Percentiles rank a stretch among this genome's conserved stretches.
Evolutionary conservation across 2,888 invertebrate species (phyloP).

Genomic region (Scaptomyza reducta): DNA sequence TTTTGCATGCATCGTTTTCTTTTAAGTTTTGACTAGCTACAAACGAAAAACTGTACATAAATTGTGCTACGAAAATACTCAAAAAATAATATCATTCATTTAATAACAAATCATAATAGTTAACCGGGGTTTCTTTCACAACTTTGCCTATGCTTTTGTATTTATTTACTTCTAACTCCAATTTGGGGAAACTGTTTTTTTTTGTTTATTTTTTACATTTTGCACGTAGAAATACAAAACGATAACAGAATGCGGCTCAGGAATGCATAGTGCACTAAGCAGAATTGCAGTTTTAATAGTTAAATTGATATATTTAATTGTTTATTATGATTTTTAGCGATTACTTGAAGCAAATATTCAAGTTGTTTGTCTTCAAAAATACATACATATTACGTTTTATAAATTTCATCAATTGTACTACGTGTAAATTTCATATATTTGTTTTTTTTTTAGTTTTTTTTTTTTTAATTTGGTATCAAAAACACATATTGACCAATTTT

Average conservation of each 20-base stretch:
- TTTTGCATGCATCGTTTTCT: constrained; percentile 27
- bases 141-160: constrained; percentile 5
- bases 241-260: constrained; percentile 55
- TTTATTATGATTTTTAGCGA: constrained; percentile 39
- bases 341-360: constrained; percentile 41
- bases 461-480: constrained; percentile 59
- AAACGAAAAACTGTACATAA: constrained; percentile 78
- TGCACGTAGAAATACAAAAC: constrained; percentile 24
- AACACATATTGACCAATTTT: constrained; percentile 74
- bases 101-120: constrained; percentile 31
- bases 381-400: constrained; percentile 66
- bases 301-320: constrained; percentile 32
- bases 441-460: constrained; percentile 18
- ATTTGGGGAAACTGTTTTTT: constrained; percentile 17
- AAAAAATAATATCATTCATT: constrained; percentile 72
- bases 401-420: constrained; percentile 74
- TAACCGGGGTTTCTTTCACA: constrained; percentile 30
- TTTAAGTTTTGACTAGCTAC: constrained; percentile 66
- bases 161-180: constrained; percentile 27
- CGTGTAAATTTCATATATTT: constrained; percentile 69
- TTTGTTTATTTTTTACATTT: constrained; percentile 17
- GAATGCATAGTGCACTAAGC: constrained; percentile 61
- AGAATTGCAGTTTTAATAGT: constrained; percentile 43
- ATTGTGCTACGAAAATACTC: constrained; percentile 83
- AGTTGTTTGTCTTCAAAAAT: constrained; percentile 53